These are phyloP conservation scores for Stenotaenia linearis DNA, from an alignment of 2,888 invertebrate species.

Conservation along the genomic window DNA sequence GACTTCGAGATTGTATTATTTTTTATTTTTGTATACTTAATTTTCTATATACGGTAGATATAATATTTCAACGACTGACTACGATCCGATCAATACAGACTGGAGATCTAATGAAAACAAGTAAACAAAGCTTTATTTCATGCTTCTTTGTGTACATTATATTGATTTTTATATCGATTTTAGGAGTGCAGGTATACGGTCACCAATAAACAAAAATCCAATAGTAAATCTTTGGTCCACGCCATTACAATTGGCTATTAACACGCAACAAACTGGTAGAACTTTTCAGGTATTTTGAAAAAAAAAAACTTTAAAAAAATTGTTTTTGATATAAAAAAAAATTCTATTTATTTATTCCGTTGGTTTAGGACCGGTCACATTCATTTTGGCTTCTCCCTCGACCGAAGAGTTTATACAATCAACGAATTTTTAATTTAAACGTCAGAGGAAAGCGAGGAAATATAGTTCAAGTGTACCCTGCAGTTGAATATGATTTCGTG, in stretches of 20 bases:
- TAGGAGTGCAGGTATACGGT: background rate
- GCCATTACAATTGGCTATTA: background rate
- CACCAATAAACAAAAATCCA: constrained; percentile 10
- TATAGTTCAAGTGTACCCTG: constrained; percentile 29
- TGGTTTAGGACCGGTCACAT: constrained; percentile 27
- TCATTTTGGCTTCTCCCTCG: constrained; percentile 13
- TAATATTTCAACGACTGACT: constrained; percentile 15
- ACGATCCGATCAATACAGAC: background rate
- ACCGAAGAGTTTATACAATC: background rate
- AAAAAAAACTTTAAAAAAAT: background rate
- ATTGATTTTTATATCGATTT: background rate
- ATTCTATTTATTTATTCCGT: no score
- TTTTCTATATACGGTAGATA: background rate
- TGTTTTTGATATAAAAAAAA: background rate
- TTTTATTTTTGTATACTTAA: background rate
- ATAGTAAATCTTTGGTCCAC: background rate
- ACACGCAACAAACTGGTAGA: constrained; percentile 6
- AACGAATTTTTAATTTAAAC: constrained; percentile 27
- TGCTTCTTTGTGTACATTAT: background rate
- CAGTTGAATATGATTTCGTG: constrained; percentile 27
- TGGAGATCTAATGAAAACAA: background rate
- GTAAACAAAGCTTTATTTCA: background rate
- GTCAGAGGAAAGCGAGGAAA: constrained; percentile 30
- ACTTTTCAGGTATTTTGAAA: background rate
- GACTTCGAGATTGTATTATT: background rate